Evolutionary conservation across 2,113 vertebrate species (phyloP).

Genomic region (Conger conger): DNA sequence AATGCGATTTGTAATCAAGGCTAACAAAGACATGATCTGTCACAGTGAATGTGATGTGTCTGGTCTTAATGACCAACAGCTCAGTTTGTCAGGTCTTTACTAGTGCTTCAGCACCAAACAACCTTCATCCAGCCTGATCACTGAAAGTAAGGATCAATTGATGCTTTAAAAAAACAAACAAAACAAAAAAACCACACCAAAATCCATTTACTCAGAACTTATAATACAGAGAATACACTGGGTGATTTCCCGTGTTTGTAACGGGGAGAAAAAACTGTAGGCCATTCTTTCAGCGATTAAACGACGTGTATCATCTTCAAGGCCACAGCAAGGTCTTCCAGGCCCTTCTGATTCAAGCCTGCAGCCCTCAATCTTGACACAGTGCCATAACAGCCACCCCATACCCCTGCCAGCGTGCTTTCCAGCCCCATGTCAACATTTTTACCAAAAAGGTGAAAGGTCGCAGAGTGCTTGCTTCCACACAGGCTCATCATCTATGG

Average conservation of each 20-base stretch:
- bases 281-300: not conserved
- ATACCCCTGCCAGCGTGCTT: not conserved
- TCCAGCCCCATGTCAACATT: not conserved
- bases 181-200: not conserved
- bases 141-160: not conserved
- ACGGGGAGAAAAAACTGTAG: not conserved
- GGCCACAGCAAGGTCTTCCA: not conserved
- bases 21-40: constrained; percentile 26
- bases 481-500: not conserved
- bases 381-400: not conserved
- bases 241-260: not conserved
- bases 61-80: not conserved
- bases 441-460: not conserved
- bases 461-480: not conserved
- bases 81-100: not conserved
- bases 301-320: not conserved
- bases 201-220: not conserved
- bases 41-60: constrained; percentile 7
- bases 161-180: not conserved
- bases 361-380: not conserved
- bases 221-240: not conserved
- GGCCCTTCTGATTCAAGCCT: not conserved
- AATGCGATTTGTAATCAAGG: constrained; percentile 27
- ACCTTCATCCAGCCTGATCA: not conserved
- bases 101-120: not conserved